phyloP scores from a whole-genome alignment of 1,140 invertebrate species.

The Leptinotarsa undecemlineata region DNA sequence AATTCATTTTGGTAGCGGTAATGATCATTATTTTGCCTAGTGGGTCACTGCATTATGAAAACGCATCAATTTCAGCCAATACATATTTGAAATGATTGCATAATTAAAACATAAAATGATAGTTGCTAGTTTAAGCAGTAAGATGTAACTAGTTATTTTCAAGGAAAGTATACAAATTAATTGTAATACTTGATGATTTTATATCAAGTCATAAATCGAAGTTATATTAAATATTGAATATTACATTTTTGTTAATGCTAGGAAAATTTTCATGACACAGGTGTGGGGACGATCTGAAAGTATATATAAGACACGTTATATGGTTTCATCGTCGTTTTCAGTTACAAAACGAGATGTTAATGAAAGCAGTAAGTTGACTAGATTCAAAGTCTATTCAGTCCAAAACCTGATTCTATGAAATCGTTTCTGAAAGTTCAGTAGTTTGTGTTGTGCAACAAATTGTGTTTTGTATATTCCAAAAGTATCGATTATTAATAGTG shows the following conservation, averaged over 20 bases:
- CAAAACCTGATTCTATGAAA: too few relatives aligned
- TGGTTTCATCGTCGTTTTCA: not conserved
- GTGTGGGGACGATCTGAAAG: slow-evolving; percentile 20
- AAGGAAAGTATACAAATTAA: not conserved
- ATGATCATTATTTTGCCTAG: too few relatives aligned
- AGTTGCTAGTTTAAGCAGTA: not conserved
- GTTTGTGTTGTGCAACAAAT: not conserved
- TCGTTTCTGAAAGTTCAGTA: too few relatives aligned
- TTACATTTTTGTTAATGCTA: slow-evolving; percentile 11
- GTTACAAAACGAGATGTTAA: slow-evolving; percentile 18
- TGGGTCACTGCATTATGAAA: too few relatives aligned
- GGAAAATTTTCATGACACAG: not conserved
- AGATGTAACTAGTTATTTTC: slow-evolving; percentile 17
- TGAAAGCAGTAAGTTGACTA: slow-evolving; percentile 33
- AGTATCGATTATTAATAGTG: not conserved
- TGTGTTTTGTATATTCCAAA: not conserved
- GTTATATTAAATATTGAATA: not conserved
- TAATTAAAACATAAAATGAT: not conserved
- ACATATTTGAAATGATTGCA: not conserved
- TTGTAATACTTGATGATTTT: too few relatives aligned
- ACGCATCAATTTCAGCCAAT: too few relatives aligned
- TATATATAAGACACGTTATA: slow-evolving; percentile 25
- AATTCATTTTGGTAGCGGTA: too few relatives aligned
- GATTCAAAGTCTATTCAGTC: not conserved
- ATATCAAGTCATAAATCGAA: too few relatives aligned